Conservation (phyloP, 2,888 invertebrate species). For the Brachycybe producta region DNA sequence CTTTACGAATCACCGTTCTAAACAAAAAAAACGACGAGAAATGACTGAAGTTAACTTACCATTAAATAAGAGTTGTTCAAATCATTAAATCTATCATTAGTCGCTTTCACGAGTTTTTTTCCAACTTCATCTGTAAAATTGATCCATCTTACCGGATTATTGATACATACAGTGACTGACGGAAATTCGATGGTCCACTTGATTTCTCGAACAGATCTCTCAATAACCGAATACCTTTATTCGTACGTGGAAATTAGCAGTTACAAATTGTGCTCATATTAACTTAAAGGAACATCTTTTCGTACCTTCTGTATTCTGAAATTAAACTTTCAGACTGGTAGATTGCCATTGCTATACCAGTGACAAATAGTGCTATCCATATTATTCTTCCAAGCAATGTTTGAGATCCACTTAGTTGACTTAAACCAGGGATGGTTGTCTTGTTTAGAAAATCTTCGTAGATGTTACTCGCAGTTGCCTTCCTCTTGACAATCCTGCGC, state of each 20-base stretch:
- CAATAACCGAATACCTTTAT: constrained; percentile 1
- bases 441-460: constrained; percentile 2
- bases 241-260: no score
- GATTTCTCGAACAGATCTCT: constrained; percentile 4
- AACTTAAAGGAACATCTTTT: background rate
- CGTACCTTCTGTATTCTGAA: constrained; percentile 4
- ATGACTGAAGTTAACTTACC: no score
- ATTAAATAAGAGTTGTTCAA: no score
- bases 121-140: background rate
- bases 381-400: background rate
- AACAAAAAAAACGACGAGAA: no score
- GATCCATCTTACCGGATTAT: background rate
- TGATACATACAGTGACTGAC: constrained; percentile 4
- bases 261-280: background rate
- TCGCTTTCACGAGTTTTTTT: background rate
- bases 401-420: constrained; percentile 4
- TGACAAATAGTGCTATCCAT: constrained; percentile 5
- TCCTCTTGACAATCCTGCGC: no score
- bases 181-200: constrained; percentile 4
- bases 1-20: no score
- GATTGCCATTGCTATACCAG: constrained; percentile 14
- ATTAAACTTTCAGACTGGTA: constrained; percentile 14
- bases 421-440: constrained; percentile 11
- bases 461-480: no score
- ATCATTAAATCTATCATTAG: background rate